Percentiles rank a stretch among this genome's conserved stretches.
These are phyloP conservation scores for Nesidiocoris tenuis DNA, from an alignment of 2,888 invertebrate genomes.

Conservation along the genomic window DNA sequence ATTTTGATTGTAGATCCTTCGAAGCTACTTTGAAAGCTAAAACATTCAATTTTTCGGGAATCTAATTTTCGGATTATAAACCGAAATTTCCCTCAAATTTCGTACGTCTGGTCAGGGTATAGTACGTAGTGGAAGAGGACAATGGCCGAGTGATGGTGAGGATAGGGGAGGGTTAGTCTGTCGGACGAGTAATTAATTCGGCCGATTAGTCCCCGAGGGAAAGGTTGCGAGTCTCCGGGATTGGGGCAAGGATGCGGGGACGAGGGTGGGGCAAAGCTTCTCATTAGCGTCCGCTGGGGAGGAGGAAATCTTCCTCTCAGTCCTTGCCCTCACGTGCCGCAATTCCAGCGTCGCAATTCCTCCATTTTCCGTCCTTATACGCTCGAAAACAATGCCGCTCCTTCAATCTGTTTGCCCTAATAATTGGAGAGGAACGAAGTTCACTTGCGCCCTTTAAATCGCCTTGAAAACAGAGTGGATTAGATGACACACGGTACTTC, in stretches of 20 bases:
- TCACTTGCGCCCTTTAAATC: too few species aligned
- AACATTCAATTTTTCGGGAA: too few species aligned
- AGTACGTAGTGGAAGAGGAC: not conserved
- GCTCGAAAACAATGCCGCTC: not conserved
- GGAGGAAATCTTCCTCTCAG: constrained; percentile 11
- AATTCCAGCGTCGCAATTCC: not conserved
- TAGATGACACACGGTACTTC: too few species aligned
- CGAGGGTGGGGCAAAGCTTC: constrained; percentile 11
- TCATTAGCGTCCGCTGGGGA: constrained; percentile 35
- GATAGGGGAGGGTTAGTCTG: too few species aligned
- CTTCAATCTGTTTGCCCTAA: too few species aligned
- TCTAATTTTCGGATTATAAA: too few species aligned
- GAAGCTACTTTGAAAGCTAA: too few species aligned
- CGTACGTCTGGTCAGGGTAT: not conserved
- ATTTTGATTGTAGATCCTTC: too few species aligned
- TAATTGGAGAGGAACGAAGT: too few species aligned
- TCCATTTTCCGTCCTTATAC: not conserved
- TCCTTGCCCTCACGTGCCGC: not conserved
- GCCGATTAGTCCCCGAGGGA: constrained; percentile 33
- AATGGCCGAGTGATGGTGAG: not conserved
- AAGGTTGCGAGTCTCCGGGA: not conserved
- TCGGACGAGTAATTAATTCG: constrained; percentile 34
- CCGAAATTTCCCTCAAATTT: too few species aligned
- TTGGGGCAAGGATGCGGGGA: not conserved
- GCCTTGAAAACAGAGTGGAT: too few species aligned